Base-by-base conservation (phyloP, 2,113 vertebrate genomes). In the Paratilapia polleni region DNA sequence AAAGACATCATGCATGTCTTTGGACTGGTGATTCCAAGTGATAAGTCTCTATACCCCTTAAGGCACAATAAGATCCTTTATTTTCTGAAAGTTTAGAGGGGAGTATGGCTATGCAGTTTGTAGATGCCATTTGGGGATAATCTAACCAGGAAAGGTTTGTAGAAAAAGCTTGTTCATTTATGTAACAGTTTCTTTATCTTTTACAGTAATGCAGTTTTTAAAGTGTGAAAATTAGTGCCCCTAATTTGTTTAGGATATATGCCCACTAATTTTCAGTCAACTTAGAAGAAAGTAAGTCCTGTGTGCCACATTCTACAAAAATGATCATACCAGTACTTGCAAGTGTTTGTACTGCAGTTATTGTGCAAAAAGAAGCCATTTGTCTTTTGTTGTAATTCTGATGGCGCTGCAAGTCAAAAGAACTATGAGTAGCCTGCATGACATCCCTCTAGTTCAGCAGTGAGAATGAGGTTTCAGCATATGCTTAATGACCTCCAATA, bases 401-500 rank as follows among this genome's bases (percentile, higher is more conserved):
- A 77, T 84, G 73, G 83, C 41, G 34, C 28, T 73, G 63, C 77
- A 80, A 77, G 88, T 77, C 38, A 77, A 78, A 82, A 70, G 64
- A 76, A 73, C 85, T 64, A 80, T 78, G 63, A 87, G 81, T 82
- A 78, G 47, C 31, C 59, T 60, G 64, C 76, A 88, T 80, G 81
- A 84, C 47, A n/a, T 60, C 82, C 59, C 84, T 83, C 57, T 34
- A 12, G 78, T 75, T 81, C n/a, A 81, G 84, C 34, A 84, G 57
- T 15, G 64, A 80, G 73, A 82, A 63, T 61, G 77, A 90, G 77
- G 82, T 59, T 85, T 93, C 85, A 89, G 87, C 85, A 83, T 59
- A 84, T 56, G 80, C 81, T 88, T 91, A 93, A 95, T 89, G 83
- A 91, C 85, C 82, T 89, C 74, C 64, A 87, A 79, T 82, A 83